Evolutionary conservation across 2,113 vertebrate species (phyloP).

Genomic region (Hydrochoerus hydrochaeris): DNA sequence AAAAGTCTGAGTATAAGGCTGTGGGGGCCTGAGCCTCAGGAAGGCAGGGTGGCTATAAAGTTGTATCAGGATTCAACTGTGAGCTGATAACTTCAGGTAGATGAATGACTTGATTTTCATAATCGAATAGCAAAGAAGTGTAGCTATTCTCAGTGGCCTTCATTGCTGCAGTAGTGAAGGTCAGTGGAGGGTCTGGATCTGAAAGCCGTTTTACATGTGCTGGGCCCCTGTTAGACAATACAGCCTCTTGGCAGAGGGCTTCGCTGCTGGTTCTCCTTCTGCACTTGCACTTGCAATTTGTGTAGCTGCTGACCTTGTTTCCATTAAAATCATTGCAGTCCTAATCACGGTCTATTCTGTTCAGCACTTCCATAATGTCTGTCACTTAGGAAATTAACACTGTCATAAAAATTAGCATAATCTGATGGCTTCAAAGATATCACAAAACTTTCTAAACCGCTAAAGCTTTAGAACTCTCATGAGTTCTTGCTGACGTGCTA

Average conservation of each 20-base stretch:
- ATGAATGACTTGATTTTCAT: neutral
- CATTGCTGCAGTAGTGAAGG: neutral
- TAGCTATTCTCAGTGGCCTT: neutral
- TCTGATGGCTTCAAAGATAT: slow-evolving; percentile 59
- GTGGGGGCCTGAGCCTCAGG: neutral
- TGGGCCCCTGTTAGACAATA: neutral
- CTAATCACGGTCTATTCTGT: slow-evolving; percentile 60
- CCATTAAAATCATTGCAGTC: slow-evolving; percentile 68
- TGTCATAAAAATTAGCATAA: slow-evolving; percentile 75
- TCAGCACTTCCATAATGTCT: slow-evolving; percentile 63
- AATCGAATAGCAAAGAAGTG: neutral
- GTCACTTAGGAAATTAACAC: slow-evolving; percentile 66
- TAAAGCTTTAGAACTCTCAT: neutral
- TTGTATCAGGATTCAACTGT: neutral
- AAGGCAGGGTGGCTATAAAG: neutral
- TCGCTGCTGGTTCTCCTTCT: neutral
- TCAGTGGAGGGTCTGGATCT: neutral
- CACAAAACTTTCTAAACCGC: neutral
- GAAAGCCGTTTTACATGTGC: neutral
- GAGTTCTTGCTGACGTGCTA: neutral
- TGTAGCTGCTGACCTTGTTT: slow-evolving; percentile 29
- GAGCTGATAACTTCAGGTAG: neutral
- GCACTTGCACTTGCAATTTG: neutral
- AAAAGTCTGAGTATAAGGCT: neutral
- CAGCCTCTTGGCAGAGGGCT: neutral